phyloP scores from a whole-genome alignment of 2,113 vertebrate genomes.

The Microtus montanus region DNA sequence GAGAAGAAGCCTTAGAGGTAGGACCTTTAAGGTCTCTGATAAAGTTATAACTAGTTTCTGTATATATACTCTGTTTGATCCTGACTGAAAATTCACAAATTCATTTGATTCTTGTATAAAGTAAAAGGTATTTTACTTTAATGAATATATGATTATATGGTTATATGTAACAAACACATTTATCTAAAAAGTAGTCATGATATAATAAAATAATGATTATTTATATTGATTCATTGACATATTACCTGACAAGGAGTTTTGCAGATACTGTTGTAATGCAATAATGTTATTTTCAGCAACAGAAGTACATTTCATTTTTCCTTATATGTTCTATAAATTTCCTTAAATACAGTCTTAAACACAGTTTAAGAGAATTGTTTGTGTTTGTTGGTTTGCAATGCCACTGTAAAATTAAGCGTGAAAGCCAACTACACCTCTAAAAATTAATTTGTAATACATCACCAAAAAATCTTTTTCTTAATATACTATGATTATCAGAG shows the following conservation, averaged over 20 bases:
- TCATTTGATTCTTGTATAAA: not conserved
- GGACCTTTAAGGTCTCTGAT: too few relatives aligned
- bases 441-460: constrained; percentile 13
- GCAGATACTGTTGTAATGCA: not conserved
- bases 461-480: not conserved
- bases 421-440: not conserved
- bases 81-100: not conserved
- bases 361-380: not conserved
- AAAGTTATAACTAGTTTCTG: not conserved
- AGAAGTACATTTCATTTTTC: not conserved
- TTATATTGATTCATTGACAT: not conserved
- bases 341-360: not conserved
- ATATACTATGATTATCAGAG: not conserved
- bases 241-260: not conserved
- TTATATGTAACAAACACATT: not conserved
- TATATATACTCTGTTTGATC: not conserved
- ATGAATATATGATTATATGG: not conserved
- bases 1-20: too few relatives aligned
- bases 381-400: constrained; percentile 45
- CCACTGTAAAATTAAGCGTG: constrained; percentile 15
- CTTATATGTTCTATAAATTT: not conserved
- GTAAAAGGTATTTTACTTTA: not conserved
- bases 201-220: not conserved
- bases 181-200: not conserved
- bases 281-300: not conserved